phyloP scores from a whole-genome alignment of 2,797 vertebrate genomes.

The Denticeps clupeoides region DNA sequence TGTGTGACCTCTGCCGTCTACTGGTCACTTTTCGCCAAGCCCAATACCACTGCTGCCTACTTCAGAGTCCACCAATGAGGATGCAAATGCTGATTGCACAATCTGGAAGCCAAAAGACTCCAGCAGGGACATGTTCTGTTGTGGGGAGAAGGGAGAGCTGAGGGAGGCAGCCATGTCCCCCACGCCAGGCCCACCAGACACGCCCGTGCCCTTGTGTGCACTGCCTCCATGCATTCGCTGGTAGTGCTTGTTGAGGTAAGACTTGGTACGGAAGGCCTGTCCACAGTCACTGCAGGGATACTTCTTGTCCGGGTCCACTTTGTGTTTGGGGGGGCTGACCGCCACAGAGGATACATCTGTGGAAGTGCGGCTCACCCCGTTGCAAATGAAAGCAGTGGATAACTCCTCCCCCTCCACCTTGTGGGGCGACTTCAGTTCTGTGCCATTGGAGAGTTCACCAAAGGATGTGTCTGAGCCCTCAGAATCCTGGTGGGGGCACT shows the following conservation, averaged over 20 bases:
- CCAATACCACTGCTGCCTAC: conserved; percentile 82
- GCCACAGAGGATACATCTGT: background rate
- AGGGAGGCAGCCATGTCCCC: conserved; percentile 70
- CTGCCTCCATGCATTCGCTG: conserved; percentile 90
- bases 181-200: no score
- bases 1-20: no score
- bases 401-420: conserved; percentile 59
- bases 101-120: conserved; percentile 99
- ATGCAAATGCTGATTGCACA: conserved; percentile 95
- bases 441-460: conserved; percentile 82
- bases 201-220: conserved; percentile 56
- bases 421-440: conserved; percentile 84
- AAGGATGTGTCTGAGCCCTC: conserved; percentile 89
- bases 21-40: conserved; percentile 81
- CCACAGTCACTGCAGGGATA: conserved; percentile 87
- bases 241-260: conserved; percentile 99
- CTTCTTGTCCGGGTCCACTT: conserved; percentile 85
- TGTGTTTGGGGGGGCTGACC: conserved; percentile 66
- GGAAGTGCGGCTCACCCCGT: conserved; percentile 38
- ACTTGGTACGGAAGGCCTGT: conserved; percentile 97
- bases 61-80: conserved; percentile 88
- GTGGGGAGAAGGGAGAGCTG: conserved; percentile 86
- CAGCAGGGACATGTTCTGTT: conserved; percentile 98
- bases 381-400: conserved; percentile 51
- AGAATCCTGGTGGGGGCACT: conserved; percentile 93